These are phyloP conservation scores for Calliphora vomitoria DNA, from an alignment of 2,888 invertebrate genomes.

Conservation along the genomic window DNA sequence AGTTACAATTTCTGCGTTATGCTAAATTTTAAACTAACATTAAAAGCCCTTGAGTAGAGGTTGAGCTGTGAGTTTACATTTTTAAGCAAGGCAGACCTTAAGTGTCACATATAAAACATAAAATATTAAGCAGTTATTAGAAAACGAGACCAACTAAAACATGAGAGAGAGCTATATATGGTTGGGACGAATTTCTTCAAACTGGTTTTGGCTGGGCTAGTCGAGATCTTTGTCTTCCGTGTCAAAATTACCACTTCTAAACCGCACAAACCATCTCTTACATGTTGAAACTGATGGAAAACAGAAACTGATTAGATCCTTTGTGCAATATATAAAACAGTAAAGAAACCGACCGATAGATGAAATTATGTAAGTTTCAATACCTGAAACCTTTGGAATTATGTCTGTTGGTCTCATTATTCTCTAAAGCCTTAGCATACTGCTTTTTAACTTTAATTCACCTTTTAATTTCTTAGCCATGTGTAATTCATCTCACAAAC, in stretches of 20 bases:
- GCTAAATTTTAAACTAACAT: not conserved
- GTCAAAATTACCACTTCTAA: too few species aligned
- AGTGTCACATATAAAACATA: not conserved
- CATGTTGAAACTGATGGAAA: too few species aligned
- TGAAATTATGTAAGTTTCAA: too few species aligned
- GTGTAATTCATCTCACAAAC: conserved; percentile 1
- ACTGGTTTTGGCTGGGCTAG: too few species aligned
- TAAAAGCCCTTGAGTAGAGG: not conserved
- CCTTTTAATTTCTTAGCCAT: not conserved
- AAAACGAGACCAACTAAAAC: not conserved
- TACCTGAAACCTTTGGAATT: not conserved
- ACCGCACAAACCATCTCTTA: too few species aligned
- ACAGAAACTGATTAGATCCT: too few species aligned
- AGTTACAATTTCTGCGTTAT: not conserved
- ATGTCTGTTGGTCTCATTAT: not conserved
- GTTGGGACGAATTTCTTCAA: too few species aligned
- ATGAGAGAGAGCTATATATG: too few species aligned
- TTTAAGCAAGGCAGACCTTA: not conserved
- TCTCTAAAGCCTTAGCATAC: not conserved
- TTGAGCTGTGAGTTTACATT: not conserved
- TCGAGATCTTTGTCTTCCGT: too few species aligned
- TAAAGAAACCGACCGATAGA: too few species aligned
- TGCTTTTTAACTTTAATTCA: not conserved
- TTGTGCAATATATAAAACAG: too few species aligned
- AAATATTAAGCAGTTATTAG: not conserved